Base-by-base conservation (phyloP, 1,140 invertebrate genomes). In the Drosophila miranda region DNA sequence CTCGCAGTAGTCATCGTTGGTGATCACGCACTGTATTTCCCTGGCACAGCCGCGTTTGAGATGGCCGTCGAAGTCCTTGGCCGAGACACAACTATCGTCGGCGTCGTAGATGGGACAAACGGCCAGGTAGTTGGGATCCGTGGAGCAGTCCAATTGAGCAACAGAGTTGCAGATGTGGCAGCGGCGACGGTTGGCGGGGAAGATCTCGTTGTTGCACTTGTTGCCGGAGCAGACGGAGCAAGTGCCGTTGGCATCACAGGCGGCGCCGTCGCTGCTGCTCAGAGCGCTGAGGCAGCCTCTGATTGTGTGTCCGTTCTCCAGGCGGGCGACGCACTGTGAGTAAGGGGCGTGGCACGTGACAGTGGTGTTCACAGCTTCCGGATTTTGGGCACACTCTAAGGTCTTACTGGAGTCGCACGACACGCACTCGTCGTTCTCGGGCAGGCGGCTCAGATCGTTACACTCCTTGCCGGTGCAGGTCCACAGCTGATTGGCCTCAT, bases 101-200 rank as follows among this genome's bases (percentile, higher is more conserved):
- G 45, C 56, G 0, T 34, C 67, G 52, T 90, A 90, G 11, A 88
- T 46, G 28, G 89, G 82, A 48, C 89, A 90, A 28, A 90, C 48
- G 50, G 69, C 55, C 41, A 75, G 2, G 13, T 50, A 16, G 7
- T 78, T 72, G 1, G 89, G 89, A 0, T 62, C 8, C n/a, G 51
- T 43, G 19, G 38, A 41, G 26, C 89, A 90, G 0, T 57, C 48
- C 4, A 23, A 0, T n/a, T 84, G 48, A 5, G 56, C 56, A 0
- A 21, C 50, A 2, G 89, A 89, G 14, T 82, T 78, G 54, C 89
- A 90, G 13, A 90, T 88, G 52, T 90, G 79, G 30, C 89, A 90
- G 11, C 50, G 61, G 3, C 68, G 76, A 13, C 89, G 76, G 51
- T 78, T 71, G 21, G 21, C 62, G 14, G 89, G 89, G 66, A 84